Evolutionary conservation across 2,113 vertebrate genomes (phyloP).

Genomic region (Trichechus manatus): DNA sequence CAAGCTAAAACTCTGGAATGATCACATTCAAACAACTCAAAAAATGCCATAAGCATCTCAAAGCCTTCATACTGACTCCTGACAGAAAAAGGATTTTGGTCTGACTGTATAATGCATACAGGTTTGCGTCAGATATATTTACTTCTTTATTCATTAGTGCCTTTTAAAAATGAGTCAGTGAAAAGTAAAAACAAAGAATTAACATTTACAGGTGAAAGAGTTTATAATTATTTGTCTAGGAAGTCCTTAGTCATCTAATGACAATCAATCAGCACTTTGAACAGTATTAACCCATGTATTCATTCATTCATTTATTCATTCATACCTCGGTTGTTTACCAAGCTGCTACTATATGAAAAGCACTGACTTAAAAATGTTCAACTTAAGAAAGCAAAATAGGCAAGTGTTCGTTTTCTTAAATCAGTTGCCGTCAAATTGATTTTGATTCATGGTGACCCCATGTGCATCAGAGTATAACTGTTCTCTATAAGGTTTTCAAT

Average conservation of each 20-base stretch:
- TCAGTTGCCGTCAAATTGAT: background rate
- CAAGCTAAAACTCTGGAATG: background rate
- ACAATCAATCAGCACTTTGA: background rate
- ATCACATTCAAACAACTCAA: background rate
- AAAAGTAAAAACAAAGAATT: background rate
- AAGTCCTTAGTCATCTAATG: conserved; percentile 8
- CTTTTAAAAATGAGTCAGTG: background rate
- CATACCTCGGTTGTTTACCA: background rate
- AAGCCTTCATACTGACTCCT: background rate
- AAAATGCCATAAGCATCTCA: background rate
- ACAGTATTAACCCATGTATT: background rate
- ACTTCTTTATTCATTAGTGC: background rate
- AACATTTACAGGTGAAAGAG: conserved; percentile 13
- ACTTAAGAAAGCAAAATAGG: background rate
- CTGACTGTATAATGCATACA: background rate
- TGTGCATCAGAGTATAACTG: background rate
- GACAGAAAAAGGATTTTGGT: background rate
- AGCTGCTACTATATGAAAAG: background rate
- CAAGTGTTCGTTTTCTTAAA: background rate
- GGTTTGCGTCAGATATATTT: background rate
- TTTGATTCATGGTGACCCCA: background rate
- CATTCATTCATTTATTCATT: background rate
- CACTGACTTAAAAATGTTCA: background rate
- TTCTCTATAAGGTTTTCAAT: background rate
- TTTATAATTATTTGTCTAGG: conserved; percentile 14